Evolutionary conservation across 2,888 invertebrate species (phyloP).

Genomic region (Rotaria macrura): DNA sequence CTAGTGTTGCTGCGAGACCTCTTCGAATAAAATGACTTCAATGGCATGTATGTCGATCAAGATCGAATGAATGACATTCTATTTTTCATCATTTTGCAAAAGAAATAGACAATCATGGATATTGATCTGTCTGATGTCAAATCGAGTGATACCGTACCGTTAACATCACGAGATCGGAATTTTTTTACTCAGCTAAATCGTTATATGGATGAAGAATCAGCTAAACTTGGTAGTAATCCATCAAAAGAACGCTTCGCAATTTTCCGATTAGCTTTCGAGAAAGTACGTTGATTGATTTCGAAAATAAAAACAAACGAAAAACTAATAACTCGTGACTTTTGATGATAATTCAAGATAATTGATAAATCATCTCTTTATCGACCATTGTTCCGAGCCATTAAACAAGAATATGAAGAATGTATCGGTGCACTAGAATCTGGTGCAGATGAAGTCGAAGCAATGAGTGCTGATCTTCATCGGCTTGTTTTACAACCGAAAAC

Average conservation of each 20-base stretch:
- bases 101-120: not conserved
- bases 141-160: not conserved
- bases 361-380: not conserved
- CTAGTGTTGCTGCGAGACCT: not conserved
- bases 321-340: too few species aligned
- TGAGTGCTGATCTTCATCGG: not conserved
- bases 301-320: too few species aligned
- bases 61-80: too few species aligned
- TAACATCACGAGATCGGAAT: not conserved
- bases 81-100: too few species aligned
- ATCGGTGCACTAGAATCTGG: not conserved
- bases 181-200: not conserved
- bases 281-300: not conserved
- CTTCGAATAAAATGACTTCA: not conserved
- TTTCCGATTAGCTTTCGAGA: not conserved
- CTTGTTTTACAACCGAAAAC: slow-evolving; percentile 17
- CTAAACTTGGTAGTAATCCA: not conserved
- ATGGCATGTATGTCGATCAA: not conserved
- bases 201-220: not conserved
- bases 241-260: slow-evolving; percentile 5
- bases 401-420: slow-evolving; percentile 19
- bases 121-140: not conserved
- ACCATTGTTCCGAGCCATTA: not conserved
- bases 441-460: not conserved
- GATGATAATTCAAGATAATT: not conserved